These are phyloP conservation scores for Mantis religiosa DNA, from an alignment of 2,888 invertebrate genomes.

Conservation along the genomic window DNA sequence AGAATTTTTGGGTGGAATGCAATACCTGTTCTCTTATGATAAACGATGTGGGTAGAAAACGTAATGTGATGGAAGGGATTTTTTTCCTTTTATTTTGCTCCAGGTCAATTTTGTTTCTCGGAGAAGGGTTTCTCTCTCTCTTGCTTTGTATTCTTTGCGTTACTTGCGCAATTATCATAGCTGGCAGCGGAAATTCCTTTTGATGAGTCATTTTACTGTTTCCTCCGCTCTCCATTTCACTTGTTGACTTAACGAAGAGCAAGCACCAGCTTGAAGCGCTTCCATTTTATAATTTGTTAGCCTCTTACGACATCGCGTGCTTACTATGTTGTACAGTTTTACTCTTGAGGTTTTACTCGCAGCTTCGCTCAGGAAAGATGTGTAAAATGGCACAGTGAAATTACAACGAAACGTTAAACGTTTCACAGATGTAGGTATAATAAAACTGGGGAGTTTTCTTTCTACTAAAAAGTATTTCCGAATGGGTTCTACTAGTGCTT, in stretches of 20 bases:
- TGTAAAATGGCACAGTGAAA: no score
- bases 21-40: no score
- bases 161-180: not conserved
- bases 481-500: no score
- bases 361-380: no score
- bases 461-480: no score
- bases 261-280: not conserved
- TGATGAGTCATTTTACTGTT: not conserved
- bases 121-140: not conserved
- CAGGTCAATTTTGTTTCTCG: not conserved
- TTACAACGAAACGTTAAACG: no score
- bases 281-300: not conserved
- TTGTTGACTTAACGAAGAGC: not conserved
- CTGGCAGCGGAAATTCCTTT: not conserved
- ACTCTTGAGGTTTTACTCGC: not conserved
- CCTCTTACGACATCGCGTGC: not conserved
- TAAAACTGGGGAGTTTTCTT: no score
- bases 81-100: not conserved
- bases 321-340: not conserved
- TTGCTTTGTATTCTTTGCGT: not conserved
- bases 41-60: no score
- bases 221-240: not conserved
- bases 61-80: no score
- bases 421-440: no score
- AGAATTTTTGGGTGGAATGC: no score